Evolutionary conservation across 2,113 vertebrate species (phyloP), one percentile per base, ranked within the genome.

Genomic region (Platichthys stellatus): DNA sequence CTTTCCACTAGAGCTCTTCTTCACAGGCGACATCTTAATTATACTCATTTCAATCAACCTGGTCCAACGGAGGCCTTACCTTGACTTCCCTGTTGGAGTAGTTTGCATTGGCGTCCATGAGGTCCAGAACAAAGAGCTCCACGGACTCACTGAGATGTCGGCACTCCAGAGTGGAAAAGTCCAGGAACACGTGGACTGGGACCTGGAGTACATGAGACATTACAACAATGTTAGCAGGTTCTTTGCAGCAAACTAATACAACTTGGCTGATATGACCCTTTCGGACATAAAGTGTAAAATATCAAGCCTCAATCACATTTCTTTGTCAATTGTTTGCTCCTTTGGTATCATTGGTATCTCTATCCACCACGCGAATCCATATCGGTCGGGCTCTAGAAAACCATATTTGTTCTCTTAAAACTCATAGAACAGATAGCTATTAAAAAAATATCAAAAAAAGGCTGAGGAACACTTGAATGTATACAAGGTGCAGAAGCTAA

Each of bases 181-280:
- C 97, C 93, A 99, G 85, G 91, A 97, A 99, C 24, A 97, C 96
- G 45, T 96, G 96, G 6, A 98, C 94, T 3, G 98, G 97, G 1
- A 99, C 98, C 98, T 99, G 38, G 47, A 21, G 64, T 49, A 70
- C 5, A 65, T 2, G 63, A 31, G 56, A 49, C n/a, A 57, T 20
- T 2, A 59, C 31, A 1, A 49, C 3, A 65, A 10, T 2, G 12
- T 72, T 14, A 51, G 13, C 0, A 3, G 31, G 11, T n/a, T 40
- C n/a, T 63, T 38, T 23, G 5, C 4, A 71, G n/a, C 6, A 28
- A 3, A 58, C 43, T 17, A 4, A 14, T 21, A 3, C n/a, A 20
- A 54, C 1, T 18, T 17, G 7, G 17, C 47, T 15, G 17, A 51
- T 18, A 51, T 7, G 15, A 51, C 15, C 47, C 2, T 51, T 51